These are phyloP conservation scores for Trigoniulus corallinus DNA, from an alignment of 1,140 invertebrate genomes.

Conservation along the genomic window DNA sequence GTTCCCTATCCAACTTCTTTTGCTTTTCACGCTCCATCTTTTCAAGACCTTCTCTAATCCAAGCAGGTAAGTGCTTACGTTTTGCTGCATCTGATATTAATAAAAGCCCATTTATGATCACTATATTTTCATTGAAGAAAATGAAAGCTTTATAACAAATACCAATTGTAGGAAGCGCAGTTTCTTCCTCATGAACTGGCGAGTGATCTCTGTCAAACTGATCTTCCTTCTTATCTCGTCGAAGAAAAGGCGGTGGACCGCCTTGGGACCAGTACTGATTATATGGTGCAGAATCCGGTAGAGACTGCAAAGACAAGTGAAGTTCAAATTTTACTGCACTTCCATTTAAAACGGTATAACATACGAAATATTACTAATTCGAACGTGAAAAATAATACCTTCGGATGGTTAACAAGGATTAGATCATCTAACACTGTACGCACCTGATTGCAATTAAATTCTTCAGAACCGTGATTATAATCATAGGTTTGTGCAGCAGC, in stretches of 20 bases:
- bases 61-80: slow-evolving; percentile 74
- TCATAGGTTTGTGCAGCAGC: slow-evolving; percentile 13
- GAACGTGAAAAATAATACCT: neutral
- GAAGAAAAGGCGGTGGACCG: neutral
- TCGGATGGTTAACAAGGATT: neutral
- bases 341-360: too few species aligned
- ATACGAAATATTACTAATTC: too few species aligned
- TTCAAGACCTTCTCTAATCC: slow-evolving; percentile 89
- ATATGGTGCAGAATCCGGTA: slow-evolving; percentile 9
- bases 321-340: neutral
- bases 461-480: slow-evolving; percentile 17
- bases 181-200: slow-evolving; percentile 1
- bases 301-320: slow-evolving; percentile 7
- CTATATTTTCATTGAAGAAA: too few species aligned
- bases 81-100: slow-evolving; percentile 58
- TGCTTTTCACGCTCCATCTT: slow-evolving; percentile 94
- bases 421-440: neutral
- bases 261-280: slow-evolving; percentile 14
- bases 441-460: slow-evolving; percentile 13
- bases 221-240: neutral
- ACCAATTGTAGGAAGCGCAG: neutral
- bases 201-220: neutral
- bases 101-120: slow-evolving; percentile 1
- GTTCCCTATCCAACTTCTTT: slow-evolving; percentile 64
- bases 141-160: too few species aligned